Evolutionary conservation across 1,140 invertebrate species (phyloP).

Genomic region (Anoplophora glabripennis): DNA sequence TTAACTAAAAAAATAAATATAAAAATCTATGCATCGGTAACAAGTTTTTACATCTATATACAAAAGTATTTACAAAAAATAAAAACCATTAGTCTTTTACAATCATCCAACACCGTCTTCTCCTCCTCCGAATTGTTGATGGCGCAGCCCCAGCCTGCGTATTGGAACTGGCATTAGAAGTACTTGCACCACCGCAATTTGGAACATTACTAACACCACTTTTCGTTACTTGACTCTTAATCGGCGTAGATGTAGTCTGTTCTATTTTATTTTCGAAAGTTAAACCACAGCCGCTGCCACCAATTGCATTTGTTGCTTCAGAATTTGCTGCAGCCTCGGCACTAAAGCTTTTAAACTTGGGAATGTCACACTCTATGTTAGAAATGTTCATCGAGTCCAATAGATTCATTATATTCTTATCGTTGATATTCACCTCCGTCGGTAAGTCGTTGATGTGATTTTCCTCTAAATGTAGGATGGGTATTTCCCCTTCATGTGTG

Average conservation of each 20-base stretch:
- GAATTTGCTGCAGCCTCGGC: too few species aligned
- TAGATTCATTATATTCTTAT: slow-evolving; percentile 6
- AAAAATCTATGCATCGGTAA: too few species aligned
- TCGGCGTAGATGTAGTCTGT: not conserved
- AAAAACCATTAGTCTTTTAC: slow-evolving; percentile 1
- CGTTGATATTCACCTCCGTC: not conserved
- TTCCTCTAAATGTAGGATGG: slow-evolving; percentile 11
- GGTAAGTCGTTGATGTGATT: not conserved
- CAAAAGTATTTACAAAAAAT: too few species aligned
- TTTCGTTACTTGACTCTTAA: not conserved
- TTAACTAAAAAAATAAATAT: too few species aligned
- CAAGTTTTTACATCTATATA: too few species aligned
- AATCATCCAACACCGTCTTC: not conserved
- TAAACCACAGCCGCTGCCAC: not conserved
- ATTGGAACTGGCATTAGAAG: not conserved
- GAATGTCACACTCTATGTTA: slow-evolving; percentile 2
- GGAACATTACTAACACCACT: not conserved
- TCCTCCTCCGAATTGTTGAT: not conserved
- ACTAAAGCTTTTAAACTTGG: not conserved
- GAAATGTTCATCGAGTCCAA: slow-evolving; percentile 5
- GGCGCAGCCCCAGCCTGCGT: not conserved
- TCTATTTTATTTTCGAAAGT: not conserved
- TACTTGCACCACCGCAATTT: not conserved
- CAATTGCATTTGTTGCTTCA: too few species aligned
- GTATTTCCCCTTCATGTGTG: slow-evolving; percentile 6